Percentiles rank a stretch among this genome's conserved stretches.
Conservation (phyloP, 1,140 invertebrate species). For the Drosophila sp. region DNA sequence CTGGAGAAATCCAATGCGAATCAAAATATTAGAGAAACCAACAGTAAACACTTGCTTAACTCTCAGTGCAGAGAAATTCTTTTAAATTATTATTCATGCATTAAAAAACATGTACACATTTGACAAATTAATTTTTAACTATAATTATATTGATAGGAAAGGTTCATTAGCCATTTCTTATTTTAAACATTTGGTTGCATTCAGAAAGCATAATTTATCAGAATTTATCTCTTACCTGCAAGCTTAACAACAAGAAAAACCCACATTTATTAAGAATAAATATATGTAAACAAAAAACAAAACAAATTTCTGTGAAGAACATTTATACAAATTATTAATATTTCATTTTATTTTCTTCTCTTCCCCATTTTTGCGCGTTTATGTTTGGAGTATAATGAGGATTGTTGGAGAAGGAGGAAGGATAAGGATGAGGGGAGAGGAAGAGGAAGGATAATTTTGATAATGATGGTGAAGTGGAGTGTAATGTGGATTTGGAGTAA, state of each 20-base stretch:
- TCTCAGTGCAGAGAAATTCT: conserved; percentile 32
- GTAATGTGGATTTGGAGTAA: conserved; percentile 61
- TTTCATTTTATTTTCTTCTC: conserved; percentile 81
- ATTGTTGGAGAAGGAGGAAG: conserved; percentile 66
- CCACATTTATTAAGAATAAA: conserved; percentile 70
- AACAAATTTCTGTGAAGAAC: conserved; percentile 55
- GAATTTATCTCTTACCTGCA: conserved; percentile 35
- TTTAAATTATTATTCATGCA: conserved; percentile 43
- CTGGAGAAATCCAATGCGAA: conserved; percentile 25
- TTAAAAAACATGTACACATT: conserved; percentile 30
- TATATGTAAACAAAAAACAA: conserved; percentile 57
- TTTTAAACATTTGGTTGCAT: conserved; percentile 47
- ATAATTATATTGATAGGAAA: conserved; percentile 52
- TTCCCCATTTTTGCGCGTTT: conserved; percentile 76
- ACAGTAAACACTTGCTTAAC: conserved; percentile 49
- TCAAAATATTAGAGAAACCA: conserved; percentile 29
- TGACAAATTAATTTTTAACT: conserved; percentile 51
- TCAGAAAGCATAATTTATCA: conserved; percentile 53
- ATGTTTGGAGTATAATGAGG: conserved; percentile 76
- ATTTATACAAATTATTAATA: conserved; percentile 73
- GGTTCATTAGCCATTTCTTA: conserved; percentile 45
- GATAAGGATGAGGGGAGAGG: conserved; percentile 53
- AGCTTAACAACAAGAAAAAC: conserved; percentile 25
- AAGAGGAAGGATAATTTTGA: conserved; percentile 70
- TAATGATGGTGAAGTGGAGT: conserved; percentile 67